Base-by-base conservation (phyloP, 2,797 vertebrate species). In the Caiman crocodilus region DNA sequence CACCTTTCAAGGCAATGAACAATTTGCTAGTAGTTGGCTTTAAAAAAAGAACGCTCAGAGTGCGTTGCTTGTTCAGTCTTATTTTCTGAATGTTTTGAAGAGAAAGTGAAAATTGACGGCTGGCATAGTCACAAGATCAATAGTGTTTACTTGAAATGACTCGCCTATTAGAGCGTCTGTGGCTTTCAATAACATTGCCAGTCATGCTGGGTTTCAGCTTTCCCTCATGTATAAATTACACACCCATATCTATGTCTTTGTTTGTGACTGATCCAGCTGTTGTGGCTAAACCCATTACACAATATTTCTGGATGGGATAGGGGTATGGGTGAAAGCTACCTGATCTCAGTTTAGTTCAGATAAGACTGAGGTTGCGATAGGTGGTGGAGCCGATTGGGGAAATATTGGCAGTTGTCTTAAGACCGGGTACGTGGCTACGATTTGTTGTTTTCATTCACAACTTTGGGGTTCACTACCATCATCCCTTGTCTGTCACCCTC, bases 71-170 rank as follows among this genome's bases (percentile, higher is more conserved):
- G 73, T 92, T 94, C 65, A 86, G 79, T 58, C 63, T 88, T 59
- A 58, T 94, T 84, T 97, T 94, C 79, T 93, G 94, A 93, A 76
- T 95, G 75, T 93, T 96, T 96, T 94, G 81, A 96, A 83, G 92
- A 59, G 94, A 71, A 91, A 96, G 89, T 85, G 94, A 95, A 96
- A 96, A 94, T 67, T 96, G 92, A 85, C 95, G 87, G 85, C 83
- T 96, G 95, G 94, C 89, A 84, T 76, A 57, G 64, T 67, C 85
- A 71, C 91, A 95, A 93, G 89, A 95, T 94, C 94, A 95, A 94
- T 96, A 95, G 59, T 56, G 73, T 94, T 96, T 94, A 88, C 86
- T 96, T 88, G 65, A 91, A 84, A 95, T 94, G 85, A 93, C 79
- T 96, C 87, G 79, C 89, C 89, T 89, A 85, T 96, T 95, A 95